Percentiles rank a stretch among this genome's conserved stretches.
phyloP scores from a whole-genome alignment of 1,140 invertebrate genomes.

The Acromyrmex echinatior region DNA sequence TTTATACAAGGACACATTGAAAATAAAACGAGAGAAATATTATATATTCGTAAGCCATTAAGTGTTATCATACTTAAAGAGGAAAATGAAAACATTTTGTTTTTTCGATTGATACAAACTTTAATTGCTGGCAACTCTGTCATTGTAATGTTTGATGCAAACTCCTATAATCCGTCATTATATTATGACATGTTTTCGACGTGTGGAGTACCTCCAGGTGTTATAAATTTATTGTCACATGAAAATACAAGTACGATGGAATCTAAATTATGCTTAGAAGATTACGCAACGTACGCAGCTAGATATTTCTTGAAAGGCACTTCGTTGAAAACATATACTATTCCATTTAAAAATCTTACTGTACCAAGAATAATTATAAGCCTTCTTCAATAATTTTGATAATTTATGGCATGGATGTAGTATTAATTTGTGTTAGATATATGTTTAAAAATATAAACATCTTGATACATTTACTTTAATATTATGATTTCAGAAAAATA shows the following conservation, averaged over 20 bases:
- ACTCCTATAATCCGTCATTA: not conserved
- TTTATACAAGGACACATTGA: not conserved
- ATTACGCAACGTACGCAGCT: not conserved
- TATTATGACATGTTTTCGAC: constrained; percentile 5
- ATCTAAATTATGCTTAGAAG: not conserved
- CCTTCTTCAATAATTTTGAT: not conserved
- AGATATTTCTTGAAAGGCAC: not conserved
- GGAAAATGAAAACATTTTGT: not conserved
- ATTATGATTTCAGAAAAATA: not conserved
- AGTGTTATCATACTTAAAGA: constrained; percentile 5
- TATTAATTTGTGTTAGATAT: not conserved
- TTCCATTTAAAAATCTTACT: not conserved
- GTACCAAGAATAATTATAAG: not conserved
- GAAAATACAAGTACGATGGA: not conserved
- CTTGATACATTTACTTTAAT: not conserved
- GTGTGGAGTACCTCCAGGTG: not conserved
- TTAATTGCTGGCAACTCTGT: constrained; percentile 25
- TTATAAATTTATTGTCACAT: no score
- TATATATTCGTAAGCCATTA: not conserved
- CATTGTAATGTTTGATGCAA: not conserved
- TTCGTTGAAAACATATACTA: not conserved
- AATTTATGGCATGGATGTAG: not conserved
- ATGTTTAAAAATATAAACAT: not conserved
- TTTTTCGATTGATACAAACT: constrained; percentile 20
- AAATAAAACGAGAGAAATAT: not conserved